Conservation (phyloP, 2,888 invertebrate species). For the Reticulitermes lucifugus region DNA sequence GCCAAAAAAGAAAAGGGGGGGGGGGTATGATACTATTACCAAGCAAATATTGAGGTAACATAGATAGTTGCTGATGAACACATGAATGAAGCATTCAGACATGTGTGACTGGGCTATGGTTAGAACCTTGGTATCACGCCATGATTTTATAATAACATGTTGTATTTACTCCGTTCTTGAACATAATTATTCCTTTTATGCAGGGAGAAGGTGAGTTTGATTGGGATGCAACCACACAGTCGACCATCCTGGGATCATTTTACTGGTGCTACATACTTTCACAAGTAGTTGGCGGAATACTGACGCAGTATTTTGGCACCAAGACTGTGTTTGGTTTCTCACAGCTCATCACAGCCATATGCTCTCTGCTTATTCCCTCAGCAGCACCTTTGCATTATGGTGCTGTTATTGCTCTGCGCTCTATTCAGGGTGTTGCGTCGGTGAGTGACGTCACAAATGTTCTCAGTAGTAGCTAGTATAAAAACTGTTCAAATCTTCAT, state of each 20-base stretch:
- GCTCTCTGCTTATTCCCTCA: constrained; percentile 74
- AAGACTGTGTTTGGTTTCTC: constrained; percentile 78
- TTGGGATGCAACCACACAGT: constrained; percentile 74
- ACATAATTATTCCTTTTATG: background rate
- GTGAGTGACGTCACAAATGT: constrained; percentile 61
- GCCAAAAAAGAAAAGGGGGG: no score
- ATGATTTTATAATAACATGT: no score
- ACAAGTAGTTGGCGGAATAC: constrained; percentile 76
- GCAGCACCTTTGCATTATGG: constrained; percentile 73
- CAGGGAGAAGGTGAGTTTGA: constrained; percentile 70
- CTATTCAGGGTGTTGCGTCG: constrained; percentile 77
- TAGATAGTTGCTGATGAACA: no score
- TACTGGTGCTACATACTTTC: constrained; percentile 81
- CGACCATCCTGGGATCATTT: constrained; percentile 75
- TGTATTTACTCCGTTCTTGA: no score
- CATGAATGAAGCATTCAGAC: no score
- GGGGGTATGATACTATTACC: no score
- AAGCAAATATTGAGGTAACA: no score
- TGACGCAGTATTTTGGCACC: constrained; percentile 78
- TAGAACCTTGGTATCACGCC: no score
- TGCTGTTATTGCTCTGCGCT: constrained; percentile 71
- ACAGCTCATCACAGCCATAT: constrained; percentile 75
- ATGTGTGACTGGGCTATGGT: no score
- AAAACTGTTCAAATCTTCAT: no score
- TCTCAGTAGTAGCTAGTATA: background rate